Evolutionary conservation across 2,888 invertebrate species (phyloP), one percentile per base, ranked within the genome.

Genomic region (Julus scanicus): DNA sequence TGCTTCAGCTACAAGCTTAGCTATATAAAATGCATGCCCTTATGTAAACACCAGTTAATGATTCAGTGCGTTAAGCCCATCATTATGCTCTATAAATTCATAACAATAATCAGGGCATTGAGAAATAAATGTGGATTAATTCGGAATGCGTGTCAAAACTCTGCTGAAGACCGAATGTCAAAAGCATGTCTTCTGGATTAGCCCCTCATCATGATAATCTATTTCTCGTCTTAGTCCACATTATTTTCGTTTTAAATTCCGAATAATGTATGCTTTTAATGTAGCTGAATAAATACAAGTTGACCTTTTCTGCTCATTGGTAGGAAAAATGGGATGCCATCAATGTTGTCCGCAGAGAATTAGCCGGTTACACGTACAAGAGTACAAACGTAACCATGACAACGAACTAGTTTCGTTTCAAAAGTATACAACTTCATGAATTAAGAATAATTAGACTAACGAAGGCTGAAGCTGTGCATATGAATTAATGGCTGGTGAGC

Each of bases 21-120:
- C 29, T 29, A 29, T 29, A 29, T 29, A 29, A 29, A 29, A 29
- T 29, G 29, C 29, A 3, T 15, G 80, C 37, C 37, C 37, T 37
- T 39, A 39, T 80, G 80, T 80, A 80, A 80, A 80, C 80, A 37
- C 80, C 80, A 80, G 80, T 80, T 80, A 80, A 80, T 80, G 80
- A 80, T 80, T 80, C 80, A 80, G 80, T 80, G 80, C 80, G 80
- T 37, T 80, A 80, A 80, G 80, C 80, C 80, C 80, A 37, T 80
- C 37, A 80, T 80, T 80, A 80, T 13, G 80, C 80, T 37, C 80
- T 80, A 80, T 80, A 80, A 80, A 80, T 80, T 80, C 80, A 80
- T 80, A 39, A 80, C 80, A 80, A 80, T 80, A 80, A 80, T 37
- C 80, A 80, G 80, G 80, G 80, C 80, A 80, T 80, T 80, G 80